Evolutionary conservation across 2,888 invertebrate genomes (phyloP), one percentile per base, ranked within the genome.

Genomic region (Ichneumoninae sp.): DNA sequence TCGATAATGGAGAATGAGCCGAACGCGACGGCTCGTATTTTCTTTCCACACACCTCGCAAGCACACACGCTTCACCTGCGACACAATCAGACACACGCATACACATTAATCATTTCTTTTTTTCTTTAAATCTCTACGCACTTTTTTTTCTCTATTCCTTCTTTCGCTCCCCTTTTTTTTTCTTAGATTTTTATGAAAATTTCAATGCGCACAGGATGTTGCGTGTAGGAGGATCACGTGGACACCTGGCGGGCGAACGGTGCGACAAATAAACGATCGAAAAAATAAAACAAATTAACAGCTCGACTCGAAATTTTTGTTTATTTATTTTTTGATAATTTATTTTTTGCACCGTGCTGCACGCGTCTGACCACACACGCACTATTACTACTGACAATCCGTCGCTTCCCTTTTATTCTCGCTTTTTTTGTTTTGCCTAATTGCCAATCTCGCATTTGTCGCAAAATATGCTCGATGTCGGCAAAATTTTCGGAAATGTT

Each of bases 1-100:
- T 78, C 52, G 63, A 33, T 70, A 52, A 54, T 79, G 50, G 40
- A 79, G 63, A 36, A 65, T 16, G 47, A 65, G 26, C 63, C 78
- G 70, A 63, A 52, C 63, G 47, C 57, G 57, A 66, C 60, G 60
- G 68, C 68, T 47, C 40, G 76, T 33, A 30, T 63, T 63, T 63
- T 63, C 22, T 63, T 60, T 60, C 22, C 30, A 16, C 44, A 47
- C 44, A 47, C 44, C 33, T 33, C 7, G 30, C 63, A 63, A 33
- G 6, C 22, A 57, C 69, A 50, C 66, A 68, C 50, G 50, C n/a
- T 70, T 70, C 50, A 5, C n/a, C 33, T 52, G 30, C 22, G 69
- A 16, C 47, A 63, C 26, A 70, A 30, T 52, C 52, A 70, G 50
- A 50, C 69, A 57, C 36, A 40, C 71, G 30, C 54, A 54, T 57